Evolutionary conservation across 1,140 invertebrate species (phyloP).

Genomic region (Sesamia nonagrioides): DNA sequence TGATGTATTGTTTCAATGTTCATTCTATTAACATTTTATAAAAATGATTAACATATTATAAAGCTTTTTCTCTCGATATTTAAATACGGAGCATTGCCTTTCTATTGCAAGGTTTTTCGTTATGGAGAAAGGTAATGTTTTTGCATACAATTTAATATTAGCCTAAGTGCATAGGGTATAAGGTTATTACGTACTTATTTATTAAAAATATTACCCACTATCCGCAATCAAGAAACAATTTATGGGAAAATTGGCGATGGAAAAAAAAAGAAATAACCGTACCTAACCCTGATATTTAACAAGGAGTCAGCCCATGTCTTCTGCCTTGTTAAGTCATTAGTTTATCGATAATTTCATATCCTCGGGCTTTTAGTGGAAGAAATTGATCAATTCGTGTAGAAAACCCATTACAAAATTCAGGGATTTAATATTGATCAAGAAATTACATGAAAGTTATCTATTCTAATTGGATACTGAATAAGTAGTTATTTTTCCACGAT

Average conservation of each 20-base stretch:
- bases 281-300: slow-evolving; percentile 10
- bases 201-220: slow-evolving; percentile 21
- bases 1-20: not conserved
- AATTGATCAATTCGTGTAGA: not conserved
- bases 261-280: not conserved
- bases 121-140: not conserved
- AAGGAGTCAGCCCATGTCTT: not conserved
- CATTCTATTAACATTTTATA: not conserved
- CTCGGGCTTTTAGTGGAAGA: not conserved
- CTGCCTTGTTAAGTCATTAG: slow-evolving; percentile 27
- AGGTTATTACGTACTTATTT: slow-evolving; percentile 30
- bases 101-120: not conserved
- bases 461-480: slow-evolving; percentile 7
- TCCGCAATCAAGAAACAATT: not conserved
- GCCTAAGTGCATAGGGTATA: too few relatives aligned
- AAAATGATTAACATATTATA: too few relatives aligned
- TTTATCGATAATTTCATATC: slow-evolving; percentile 4
- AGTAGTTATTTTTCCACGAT: slow-evolving; percentile 4
- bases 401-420: slow-evolving; percentile 2
- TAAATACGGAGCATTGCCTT: not conserved
- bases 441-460: not conserved
- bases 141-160: not conserved
- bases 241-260: not conserved
- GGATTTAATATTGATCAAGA: not conserved
- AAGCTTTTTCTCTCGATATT: not conserved